Percentiles rank a stretch among this genome's conserved stretches.
Evolutionary conservation across 2,888 invertebrate species (phyloP).

Genomic region (Azorinus chamasolen): DNA sequence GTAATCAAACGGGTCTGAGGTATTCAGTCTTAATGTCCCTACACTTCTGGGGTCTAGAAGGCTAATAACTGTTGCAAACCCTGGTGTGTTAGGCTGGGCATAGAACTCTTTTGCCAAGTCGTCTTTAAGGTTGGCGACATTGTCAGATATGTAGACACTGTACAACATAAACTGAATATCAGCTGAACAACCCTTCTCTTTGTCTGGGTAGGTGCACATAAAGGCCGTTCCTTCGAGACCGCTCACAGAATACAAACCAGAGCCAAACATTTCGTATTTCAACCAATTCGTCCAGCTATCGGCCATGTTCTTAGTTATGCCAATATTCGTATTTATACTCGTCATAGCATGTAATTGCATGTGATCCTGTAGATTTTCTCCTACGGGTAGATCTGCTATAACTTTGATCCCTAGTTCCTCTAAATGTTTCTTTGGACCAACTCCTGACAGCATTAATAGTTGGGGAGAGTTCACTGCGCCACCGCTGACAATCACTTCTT

Average conservation of each 20-base stretch:
- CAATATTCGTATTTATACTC: slow-evolving; percentile 22
- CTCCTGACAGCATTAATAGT: slow-evolving; percentile 83
- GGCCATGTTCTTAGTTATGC: slow-evolving; percentile 22
- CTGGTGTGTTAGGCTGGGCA: slow-evolving; percentile 74
- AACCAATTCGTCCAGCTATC: slow-evolving; percentile 20
- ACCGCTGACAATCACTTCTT: slow-evolving; percentile 82
- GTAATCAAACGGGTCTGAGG: slow-evolving; percentile 91
- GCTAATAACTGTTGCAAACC: slow-evolving; percentile 45
- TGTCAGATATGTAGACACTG: slow-evolving; percentile 12
- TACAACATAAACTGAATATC: slow-evolving; percentile 52
- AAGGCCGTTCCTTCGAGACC: slow-evolving; percentile 44
- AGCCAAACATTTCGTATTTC: slow-evolving; percentile 42
- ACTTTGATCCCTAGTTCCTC: slow-evolving; percentile 80
- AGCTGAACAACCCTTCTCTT: slow-evolving; percentile 37
- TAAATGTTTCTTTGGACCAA: slow-evolving; percentile 83
- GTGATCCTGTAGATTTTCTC: slow-evolving; percentile 39
- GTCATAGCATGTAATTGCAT: slow-evolving; percentile 27
- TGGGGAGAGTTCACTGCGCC: slow-evolving; percentile 85
- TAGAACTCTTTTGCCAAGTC: slow-evolving; percentile 41
- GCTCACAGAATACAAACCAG: slow-evolving; percentile 27
- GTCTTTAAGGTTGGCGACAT: slow-evolving; percentile 28
- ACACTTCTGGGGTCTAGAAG: slow-evolving; percentile 89
- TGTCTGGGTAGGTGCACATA: slow-evolving; percentile 29
- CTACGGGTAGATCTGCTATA: slow-evolving; percentile 79
- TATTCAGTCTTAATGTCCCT: slow-evolving; percentile 92